Percentiles rank a stretch among this genome's conserved stretches.
phyloP scores from a whole-genome alignment of 2,888 invertebrate species.

The Melanostoma mellinum region DNA sequence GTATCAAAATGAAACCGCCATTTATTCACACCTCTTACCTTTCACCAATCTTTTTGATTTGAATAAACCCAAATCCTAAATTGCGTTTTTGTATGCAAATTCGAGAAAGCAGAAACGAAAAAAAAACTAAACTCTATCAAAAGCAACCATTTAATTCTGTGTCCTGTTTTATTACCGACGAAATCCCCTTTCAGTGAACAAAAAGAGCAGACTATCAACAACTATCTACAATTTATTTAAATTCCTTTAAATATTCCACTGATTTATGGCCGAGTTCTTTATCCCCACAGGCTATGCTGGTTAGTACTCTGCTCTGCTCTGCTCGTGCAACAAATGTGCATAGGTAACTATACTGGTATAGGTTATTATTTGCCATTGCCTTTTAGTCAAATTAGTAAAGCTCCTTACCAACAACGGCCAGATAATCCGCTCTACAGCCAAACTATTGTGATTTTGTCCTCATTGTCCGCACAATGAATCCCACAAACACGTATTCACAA shows the following conservation, averaged over 20 bases:
- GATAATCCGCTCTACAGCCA: slow-evolving; percentile 66
- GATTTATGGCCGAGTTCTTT: slow-evolving; percentile 64
- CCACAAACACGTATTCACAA: slow-evolving; percentile 61
- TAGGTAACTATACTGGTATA: too few relatives aligned
- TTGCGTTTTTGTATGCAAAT: too few relatives aligned
- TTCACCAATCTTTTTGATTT: too few relatives aligned
- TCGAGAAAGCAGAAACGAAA: too few relatives aligned
- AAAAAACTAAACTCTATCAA: too few relatives aligned
- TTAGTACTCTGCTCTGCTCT: background rate
- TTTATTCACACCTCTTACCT: too few relatives aligned
- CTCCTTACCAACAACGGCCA: slow-evolving; percentile 44
- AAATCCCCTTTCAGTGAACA: slow-evolving; percentile 29
- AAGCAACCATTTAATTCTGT: slow-evolving; percentile 7
- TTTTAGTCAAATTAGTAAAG: slow-evolving; percentile 68
- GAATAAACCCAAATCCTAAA: too few relatives aligned
- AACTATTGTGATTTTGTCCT: slow-evolving; percentile 66
- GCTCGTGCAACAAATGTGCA: too few relatives aligned
- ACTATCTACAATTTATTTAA: slow-evolving; percentile 64
- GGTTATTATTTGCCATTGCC: slow-evolving; percentile 17
- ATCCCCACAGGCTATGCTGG: slow-evolving; percentile 33
- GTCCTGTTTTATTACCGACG: background rate
- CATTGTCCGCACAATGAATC: slow-evolving; percentile 60
- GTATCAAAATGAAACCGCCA: too few relatives aligned
- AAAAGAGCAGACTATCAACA: slow-evolving; percentile 47
- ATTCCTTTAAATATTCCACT: slow-evolving; percentile 55